Base-by-base conservation (phyloP, 2,888 invertebrate species). In the Drosophila neutralis region DNA sequence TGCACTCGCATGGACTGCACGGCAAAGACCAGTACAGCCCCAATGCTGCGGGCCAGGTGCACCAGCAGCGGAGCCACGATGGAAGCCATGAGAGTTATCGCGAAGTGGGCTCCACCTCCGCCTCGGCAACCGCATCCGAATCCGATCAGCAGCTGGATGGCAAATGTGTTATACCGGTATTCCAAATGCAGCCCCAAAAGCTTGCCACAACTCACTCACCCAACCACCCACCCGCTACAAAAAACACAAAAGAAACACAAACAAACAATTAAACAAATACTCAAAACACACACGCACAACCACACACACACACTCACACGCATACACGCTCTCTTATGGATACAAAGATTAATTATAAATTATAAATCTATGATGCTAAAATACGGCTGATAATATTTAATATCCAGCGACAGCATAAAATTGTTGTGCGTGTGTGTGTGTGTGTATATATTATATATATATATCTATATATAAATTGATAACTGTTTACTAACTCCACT, bases 111-210 rank as follows among this genome's bases (percentile, higher is more conserved):
- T 13, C 45, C 24, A 45, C 45, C 59, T n/a, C 42, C 33, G 18
- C 60, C 58, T 21, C 45, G 48, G 72, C 78, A n/a, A 27, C n/a
- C 36, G 72, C 76, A 27, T n/a, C 36, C 48, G 72, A 78, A 5
- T 13, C 36, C 57, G 76, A 82, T 63, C 87, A 82, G 76, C 78
- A 76, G 64, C 79, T 74, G 69, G 91, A 88, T 64, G 87, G 87
- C 85, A 90, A 87, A 80, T 66, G 78, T 64, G 91, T 92, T 83
- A 93, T 94, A 91, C 93, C 94, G 94, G 94, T 94, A 94, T 91
- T 87, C 90, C 78, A 80, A 81, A 75, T 40, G 58, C 72, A 73
- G 71, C 63, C 74, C 77, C 70, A 66, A 59, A 63, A 65, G 90
- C 89, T 75, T 15, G 29, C 57, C 8, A 31, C 68, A 33, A 61